Base-by-base conservation (phyloP, 2,797 vertebrate species). In the Pangasius larnaudii region DNA sequence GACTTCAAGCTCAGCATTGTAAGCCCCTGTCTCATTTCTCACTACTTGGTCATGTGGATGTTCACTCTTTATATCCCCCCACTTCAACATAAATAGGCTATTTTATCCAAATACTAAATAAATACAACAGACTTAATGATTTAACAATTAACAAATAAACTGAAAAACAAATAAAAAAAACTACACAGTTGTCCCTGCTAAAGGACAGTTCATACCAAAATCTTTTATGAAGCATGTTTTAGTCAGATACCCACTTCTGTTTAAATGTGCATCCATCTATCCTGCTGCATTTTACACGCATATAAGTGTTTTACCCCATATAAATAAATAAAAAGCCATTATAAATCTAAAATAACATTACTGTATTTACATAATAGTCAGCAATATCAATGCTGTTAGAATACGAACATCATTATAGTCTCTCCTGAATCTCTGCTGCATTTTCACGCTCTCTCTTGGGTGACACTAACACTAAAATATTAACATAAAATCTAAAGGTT, bases 321-420 rank as follows among this genome's bases (percentile, higher is more conserved):
- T 65, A 19, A 58, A 58, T 30, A 53, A 77, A 49, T 51, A 51
- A 77, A 79, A 67, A 67, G 14, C 61, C 16, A 83, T 67, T 65
- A 49, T 19, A 49, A 67, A 67, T 67, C 27, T 16, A 49, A n/a
- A 30, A 49, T 49, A 83, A 59, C 30, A 72, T 24, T 33, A 58
- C 18, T 79, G 10, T 36, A n/a, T 79, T 58, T 79, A 58, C 78
- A 81, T 24, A 81, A 81, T 24, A 81, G 19, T 59, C 78, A 80
- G 78, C 42, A 59, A 24, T 80, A 59, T 42, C 33, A 61, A 0
- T 39, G 22, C 22, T 81, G 19, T 63, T 46, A 63, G 24, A 82
- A 63, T 82, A 63, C 16, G 6, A 65, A 82, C 14, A 82, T 36
- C 39, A 49, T 65, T 30, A 65, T 49, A 42, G 78, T 71, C 8